These are phyloP conservation scores for Aspidoscelis tigris DNA, from an alignment of 2,113 vertebrate species.

Conservation along the genomic window DNA sequence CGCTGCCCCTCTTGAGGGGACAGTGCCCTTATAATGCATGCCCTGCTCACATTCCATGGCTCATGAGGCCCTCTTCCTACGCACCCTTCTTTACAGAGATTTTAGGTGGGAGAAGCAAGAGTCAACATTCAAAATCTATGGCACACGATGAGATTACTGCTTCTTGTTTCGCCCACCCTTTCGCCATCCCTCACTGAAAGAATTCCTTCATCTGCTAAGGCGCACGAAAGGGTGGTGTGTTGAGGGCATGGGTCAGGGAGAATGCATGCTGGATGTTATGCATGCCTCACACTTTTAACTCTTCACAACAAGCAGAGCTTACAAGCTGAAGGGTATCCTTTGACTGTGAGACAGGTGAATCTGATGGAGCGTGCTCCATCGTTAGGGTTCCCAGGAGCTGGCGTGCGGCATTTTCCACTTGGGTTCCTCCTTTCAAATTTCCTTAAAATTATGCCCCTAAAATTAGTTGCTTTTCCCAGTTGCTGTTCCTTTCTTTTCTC, in stretches of 20 bases:
- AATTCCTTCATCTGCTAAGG: constrained; percentile 11
- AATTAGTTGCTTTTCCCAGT: not conserved
- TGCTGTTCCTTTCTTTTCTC: not conserved
- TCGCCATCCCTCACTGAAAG: not conserved
- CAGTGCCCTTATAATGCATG: constrained; percentile 71
- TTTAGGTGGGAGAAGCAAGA: not conserved
- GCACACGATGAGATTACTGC: constrained; percentile 26
- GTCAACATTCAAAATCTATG: not conserved
- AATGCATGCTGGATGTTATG: constrained; percentile 62
- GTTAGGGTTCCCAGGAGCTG: too few relatives aligned
- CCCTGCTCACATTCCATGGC: constrained; percentile 70
- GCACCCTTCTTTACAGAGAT: constrained; percentile 37
- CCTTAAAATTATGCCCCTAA: not conserved
- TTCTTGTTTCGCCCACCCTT: constrained; percentile 15
- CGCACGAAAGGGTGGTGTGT: constrained; percentile 25
- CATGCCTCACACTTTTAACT: constrained; percentile 58
- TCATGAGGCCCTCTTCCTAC: constrained; percentile 53
- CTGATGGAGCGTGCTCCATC: not conserved
- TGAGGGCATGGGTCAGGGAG: constrained; percentile 36
- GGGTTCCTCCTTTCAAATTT: not conserved
- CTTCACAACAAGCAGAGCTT: constrained; percentile 18
- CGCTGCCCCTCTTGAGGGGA: constrained; percentile 43
- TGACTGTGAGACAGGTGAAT: not conserved
- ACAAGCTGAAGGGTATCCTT: not conserved
- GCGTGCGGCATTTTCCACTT: too few relatives aligned